phyloP scores from a whole-genome alignment of 1,140 invertebrate genomes.

The Bombus consobrinus region DNA sequence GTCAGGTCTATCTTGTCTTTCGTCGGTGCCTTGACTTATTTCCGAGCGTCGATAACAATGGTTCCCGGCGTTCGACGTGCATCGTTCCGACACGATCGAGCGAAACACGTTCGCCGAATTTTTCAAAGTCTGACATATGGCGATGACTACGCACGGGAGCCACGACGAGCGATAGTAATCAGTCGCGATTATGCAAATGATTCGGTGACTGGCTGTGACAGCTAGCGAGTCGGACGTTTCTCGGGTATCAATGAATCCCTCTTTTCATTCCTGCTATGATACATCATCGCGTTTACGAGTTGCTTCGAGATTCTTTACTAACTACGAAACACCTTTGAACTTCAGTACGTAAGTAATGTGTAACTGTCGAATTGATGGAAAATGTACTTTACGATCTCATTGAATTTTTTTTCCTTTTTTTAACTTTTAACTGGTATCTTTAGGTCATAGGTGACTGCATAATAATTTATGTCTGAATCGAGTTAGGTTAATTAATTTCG shows the following conservation, averaged over 20 bases:
- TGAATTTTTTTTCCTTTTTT: too few species aligned
- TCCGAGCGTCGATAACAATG: neutral
- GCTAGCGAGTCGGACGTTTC: slow-evolving; percentile 65
- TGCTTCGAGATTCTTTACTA: neutral
- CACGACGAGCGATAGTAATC: slow-evolving; percentile 64
- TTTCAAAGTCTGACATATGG: slow-evolving; percentile 41
- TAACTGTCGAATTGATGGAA: neutral
- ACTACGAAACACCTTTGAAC: neutral
- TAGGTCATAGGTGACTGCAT: too few species aligned
- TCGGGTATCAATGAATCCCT: slow-evolving; percentile 69
- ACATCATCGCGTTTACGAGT: neutral
- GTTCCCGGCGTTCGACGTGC: neutral
- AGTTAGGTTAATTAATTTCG: neutral
- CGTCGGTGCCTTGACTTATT: neutral
- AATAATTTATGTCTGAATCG: neutral
- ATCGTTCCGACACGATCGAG: neutral
- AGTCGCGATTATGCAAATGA: slow-evolving; percentile 75
- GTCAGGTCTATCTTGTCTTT: neutral
- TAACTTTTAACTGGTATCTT: too few species aligned
- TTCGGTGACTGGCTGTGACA: slow-evolving; percentile 72
- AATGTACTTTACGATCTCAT: too few species aligned
- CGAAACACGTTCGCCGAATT: slow-evolving; percentile 40
- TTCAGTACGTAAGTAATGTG: neutral
- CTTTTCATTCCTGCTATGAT: slow-evolving; percentile 49
- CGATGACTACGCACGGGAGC: slow-evolving; percentile 44